Conservation (phyloP, 2,113 vertebrate genomes). For the Ceyx cyanopectus region DNA sequence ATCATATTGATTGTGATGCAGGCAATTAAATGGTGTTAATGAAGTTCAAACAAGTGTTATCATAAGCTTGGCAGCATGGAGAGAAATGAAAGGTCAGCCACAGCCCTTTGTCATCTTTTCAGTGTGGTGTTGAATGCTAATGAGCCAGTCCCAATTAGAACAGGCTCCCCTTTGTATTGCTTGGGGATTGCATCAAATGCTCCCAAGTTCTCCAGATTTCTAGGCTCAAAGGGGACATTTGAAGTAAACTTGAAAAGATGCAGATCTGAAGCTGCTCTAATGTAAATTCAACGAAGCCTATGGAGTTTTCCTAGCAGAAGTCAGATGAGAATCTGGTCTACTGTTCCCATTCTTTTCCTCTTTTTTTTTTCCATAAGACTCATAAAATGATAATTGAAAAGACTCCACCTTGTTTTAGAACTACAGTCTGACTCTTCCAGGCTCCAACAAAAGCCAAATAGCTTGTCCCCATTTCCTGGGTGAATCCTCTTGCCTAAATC, state of each 20-base stretch:
- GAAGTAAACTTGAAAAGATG: slow-evolving; percentile 67
- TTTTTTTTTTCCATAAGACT: neutral
- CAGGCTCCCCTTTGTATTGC: slow-evolving; percentile 17
- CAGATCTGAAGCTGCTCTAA: slow-evolving; percentile 57
- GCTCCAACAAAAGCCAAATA: slow-evolving; percentile 21
- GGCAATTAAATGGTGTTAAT: slow-evolving; percentile 66
- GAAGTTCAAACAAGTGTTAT: slow-evolving; percentile 78
- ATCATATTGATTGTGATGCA: slow-evolving; percentile 77
- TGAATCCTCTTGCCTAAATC: neutral
- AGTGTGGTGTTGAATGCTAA: slow-evolving; percentile 28
- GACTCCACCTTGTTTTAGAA: slow-evolving; percentile 37
- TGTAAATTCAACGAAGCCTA: slow-evolving; percentile 55
- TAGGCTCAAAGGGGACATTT: slow-evolving; percentile 61
- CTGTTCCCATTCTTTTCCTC: neutral
- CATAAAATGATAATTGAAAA: slow-evolving; percentile 41
- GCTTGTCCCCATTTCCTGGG: slow-evolving; percentile 13
- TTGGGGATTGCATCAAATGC: slow-evolving; percentile 52
- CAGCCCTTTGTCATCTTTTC: slow-evolving; percentile 50
- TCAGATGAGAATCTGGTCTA: slow-evolving; percentile 40
- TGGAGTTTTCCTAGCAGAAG: slow-evolving; percentile 33
- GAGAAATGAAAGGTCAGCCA: slow-evolving; percentile 71
- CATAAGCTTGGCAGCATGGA: slow-evolving; percentile 64
- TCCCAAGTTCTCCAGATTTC: slow-evolving; percentile 58
- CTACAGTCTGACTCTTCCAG: neutral
- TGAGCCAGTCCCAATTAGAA: slow-evolving; percentile 52